phyloP scores from a whole-genome alignment of 2,797 vertebrate genomes.

The Harpia harpyja region DNA sequence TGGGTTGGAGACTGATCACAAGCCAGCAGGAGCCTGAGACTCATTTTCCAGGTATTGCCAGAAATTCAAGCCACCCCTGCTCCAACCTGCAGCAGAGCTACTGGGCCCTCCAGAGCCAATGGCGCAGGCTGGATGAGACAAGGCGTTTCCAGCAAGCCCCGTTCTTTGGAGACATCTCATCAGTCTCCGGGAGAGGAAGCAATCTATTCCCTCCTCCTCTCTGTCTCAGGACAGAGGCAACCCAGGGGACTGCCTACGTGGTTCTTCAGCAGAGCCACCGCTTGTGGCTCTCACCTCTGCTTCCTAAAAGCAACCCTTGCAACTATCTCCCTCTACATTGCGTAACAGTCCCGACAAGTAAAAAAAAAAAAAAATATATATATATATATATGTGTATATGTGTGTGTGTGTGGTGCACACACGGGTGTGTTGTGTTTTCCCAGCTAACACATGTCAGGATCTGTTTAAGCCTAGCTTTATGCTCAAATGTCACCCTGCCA shows the following conservation, averaged over 20 bases:
- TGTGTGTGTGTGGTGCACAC: neutral
- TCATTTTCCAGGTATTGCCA: neutral
- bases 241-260: neutral
- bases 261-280: neutral
- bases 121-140: neutral
- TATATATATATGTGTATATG: too few relatives aligned
- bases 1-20: neutral
- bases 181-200: neutral
- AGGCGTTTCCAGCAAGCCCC: neutral
- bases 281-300: neutral
- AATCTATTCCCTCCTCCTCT: neutral
- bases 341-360: neutral
- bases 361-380: neutral
- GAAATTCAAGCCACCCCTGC: neutral
- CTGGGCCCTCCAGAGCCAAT: accelerated
- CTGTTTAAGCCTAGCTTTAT: constrained; percentile 73
- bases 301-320: neutral
- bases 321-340: neutral
- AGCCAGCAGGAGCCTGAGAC: neutral
- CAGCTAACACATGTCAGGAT: constrained; percentile 72
- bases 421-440: constrained; percentile 45
- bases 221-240: neutral
- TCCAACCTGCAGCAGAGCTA: neutral
- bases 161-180: neutral
- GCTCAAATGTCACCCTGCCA: constrained; percentile 82